Base-by-base conservation (phyloP, 2,113 vertebrate species). In the Vanacampus margaritifer region DNA sequence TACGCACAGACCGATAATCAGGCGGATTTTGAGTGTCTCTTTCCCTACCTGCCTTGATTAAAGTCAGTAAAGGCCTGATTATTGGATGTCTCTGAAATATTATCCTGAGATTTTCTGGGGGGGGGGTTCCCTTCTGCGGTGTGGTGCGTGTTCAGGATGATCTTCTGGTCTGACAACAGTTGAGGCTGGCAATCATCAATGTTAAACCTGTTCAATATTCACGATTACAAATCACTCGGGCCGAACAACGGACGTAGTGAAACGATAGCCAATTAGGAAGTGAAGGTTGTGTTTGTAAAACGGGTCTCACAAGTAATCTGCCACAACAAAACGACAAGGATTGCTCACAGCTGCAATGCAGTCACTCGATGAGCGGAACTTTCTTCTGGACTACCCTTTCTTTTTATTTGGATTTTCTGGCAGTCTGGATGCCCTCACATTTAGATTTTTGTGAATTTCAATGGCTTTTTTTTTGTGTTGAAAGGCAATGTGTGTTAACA, bases 401-500 rank as follows among this genome's bases (percentile, higher is more conserved):
- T 21, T 6, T 16, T 35, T 26, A 32, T 19, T 59, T 50, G 48
- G n/a, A 50, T 50, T 51, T 51, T 51, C 21, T n/a, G 48, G 8
- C 48, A n/a, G 21, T 23, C 48, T 3, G 48, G 48, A 51, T 51
- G 21, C 21, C 21, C 48, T 72, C n/a, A 26, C 69, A 39, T 48
- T 43, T 35, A 12, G 56, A 45, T 68, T 59, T 69, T 53, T 64
- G 57, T 62, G 35, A 48, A 65, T 71, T 57, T 75, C 21, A 51
- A 64, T 58, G 68, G 61, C 67, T 41, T 64, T 72, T 57, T 79
- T 76, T 84, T 43, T 73, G 68, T 51, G 74, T 70, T 73, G 41
- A 73, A 80, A 81, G 78, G 78, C 75, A 84, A 86, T 79, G 82
- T 87, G 83, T 68, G 75, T 87, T 87, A 82, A 84, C 81, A 79